phyloP scores from a whole-genome alignment of 2,888 invertebrate species.

The Acrocyrtus sp. region DNA sequence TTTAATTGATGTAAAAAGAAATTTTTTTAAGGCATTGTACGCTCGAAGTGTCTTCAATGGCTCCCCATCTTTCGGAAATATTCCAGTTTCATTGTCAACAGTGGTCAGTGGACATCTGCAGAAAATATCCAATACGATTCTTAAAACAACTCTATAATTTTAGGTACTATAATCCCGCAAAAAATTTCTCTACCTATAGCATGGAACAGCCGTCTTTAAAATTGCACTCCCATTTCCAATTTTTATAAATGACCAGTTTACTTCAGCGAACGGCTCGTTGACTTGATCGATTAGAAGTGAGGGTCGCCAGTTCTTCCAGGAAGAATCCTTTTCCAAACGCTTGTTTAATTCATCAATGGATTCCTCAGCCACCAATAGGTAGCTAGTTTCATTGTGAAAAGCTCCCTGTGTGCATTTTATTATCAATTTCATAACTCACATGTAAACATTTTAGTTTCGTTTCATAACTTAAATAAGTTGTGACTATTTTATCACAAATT shows the following conservation, averaged over 20 bases:
- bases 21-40: constrained; percentile 11
- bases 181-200: constrained; percentile 54
- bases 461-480: too few relatives aligned
- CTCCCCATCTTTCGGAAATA: constrained; percentile 55
- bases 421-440: neutral
- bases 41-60: constrained; percentile 55
- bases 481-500: too few relatives aligned
- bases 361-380: constrained; percentile 48
- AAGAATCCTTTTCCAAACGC: constrained; percentile 42
- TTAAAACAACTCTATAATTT: neutral
- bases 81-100: constrained; percentile 47
- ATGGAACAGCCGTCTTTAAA: constrained; percentile 52
- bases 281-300: constrained; percentile 51
- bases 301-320: constrained; percentile 57
- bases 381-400: constrained; percentile 56
- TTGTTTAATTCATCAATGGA: constrained; percentile 55
- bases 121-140: neutral
- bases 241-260: constrained; percentile 52
- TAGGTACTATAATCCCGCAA: too few relatives aligned
- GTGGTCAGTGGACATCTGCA: constrained; percentile 53
- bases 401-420: too few relatives aligned
- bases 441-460: neutral
- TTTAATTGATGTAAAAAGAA: neutral
- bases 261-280: constrained; percentile 54
- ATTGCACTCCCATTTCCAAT: constrained; percentile 53